Conservation (phyloP, 2,797 vertebrate species). For the Malurus splendens region DNA sequence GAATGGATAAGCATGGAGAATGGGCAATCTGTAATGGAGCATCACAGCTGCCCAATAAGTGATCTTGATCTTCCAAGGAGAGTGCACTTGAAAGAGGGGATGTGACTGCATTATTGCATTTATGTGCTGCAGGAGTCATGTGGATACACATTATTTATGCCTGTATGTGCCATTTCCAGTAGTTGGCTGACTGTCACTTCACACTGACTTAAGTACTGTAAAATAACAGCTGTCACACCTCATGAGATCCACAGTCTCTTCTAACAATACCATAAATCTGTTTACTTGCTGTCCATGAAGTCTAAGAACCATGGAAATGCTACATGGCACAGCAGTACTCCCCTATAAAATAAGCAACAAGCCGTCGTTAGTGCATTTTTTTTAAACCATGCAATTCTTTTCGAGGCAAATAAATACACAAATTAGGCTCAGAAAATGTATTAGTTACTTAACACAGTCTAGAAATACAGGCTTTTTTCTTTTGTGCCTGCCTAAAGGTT, state of each 20-base stretch:
- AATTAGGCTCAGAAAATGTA: neutral
- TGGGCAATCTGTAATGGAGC: neutral
- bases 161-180: conserved; percentile 42
- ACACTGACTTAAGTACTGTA: conserved; percentile 45
- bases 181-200: conserved; percentile 43
- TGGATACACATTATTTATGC: conserved; percentile 50
- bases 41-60: neutral
- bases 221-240: conserved; percentile 64
- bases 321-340: neutral
- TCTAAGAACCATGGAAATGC: neutral
- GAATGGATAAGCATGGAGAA: neutral
- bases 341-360: neutral
- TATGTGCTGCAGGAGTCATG: conserved; percentile 8
- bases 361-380: neutral
- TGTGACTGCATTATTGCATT: neutral
- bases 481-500: neutral
- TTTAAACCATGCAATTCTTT: neutral
- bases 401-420: neutral
- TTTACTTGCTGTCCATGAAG: conserved; percentile 10
- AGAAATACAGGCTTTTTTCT: neutral
- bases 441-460: neutral
- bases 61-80: neutral
- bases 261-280: conserved; percentile 24
- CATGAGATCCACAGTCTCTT: conserved; percentile 21
- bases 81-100: neutral